Base-by-base conservation (phyloP, 2,888 invertebrate genomes). In the Uloborus plumipes region DNA sequence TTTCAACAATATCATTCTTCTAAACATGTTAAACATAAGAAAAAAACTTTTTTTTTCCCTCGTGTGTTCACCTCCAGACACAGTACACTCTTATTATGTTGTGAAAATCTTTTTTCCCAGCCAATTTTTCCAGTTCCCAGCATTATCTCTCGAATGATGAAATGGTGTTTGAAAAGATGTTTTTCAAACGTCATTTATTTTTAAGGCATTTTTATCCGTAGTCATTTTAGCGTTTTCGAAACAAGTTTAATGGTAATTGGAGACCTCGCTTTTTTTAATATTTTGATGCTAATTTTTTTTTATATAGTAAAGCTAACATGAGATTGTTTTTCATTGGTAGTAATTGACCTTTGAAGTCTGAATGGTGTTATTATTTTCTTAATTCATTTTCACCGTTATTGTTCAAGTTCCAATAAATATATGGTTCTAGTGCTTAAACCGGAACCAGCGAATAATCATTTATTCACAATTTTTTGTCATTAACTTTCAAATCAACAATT, bases 221-320 rank as follows among this genome's bases (percentile, higher is more conserved):
- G 62, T 61, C 67, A 55, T 65, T 47, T 67, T 39, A 16, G 31
- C 9, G 31, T 66, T 49, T 69, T 67, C n/a, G 62, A 62, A 74
- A 65, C 50, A 69, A 70, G 74, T 81, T 75, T 74, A 81, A 74
- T 74, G 55, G 74, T 74, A 81, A 81, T 81, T 81, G 80, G 74
- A 26, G 70, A 61, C 39, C 39, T 39, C 9, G 39, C 39, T 49
- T 55, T 15, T 61, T 53, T 20, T 26, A 26, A 26, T 26, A 26
- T 26, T 26, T 4, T 4, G 26, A 4, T 4, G 26, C 4, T 3
- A 2, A 26, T 26, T 26, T 26, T 26, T 26, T 26, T 4, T 26
- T 26, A 3, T 26, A 2, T 4, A 26, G 26, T 31, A 62, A 61
- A 71, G 61, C 59, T 39, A 50, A 61, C 26, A 20, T 64, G 53